Evolutionary conservation across 2,113 vertebrate species (phyloP), one percentile per base, ranked within the genome.

Genomic region (Gallinago paraguaiae): DNA sequence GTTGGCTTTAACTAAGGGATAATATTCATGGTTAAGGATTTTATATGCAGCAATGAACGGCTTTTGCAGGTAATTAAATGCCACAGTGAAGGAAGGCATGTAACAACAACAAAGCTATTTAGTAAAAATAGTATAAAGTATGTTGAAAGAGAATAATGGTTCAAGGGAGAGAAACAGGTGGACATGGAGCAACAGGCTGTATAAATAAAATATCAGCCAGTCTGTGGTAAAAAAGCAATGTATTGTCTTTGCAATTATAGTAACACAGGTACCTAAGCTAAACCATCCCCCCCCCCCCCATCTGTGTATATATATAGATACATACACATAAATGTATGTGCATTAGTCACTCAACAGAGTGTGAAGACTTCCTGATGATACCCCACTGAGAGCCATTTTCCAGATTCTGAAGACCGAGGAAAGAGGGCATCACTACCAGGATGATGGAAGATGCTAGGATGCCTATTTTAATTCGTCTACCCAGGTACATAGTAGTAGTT

Each of bases 11-110:
- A 59, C 85, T 88, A 85, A 91, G 51, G 25, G 17, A 59, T 78
- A 51, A 78, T 77, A 78, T 50, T 68, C 4, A 41, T 27, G 28
- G 25, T 31, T 88, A 43, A 91, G n/a, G 33, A 81, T 81, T 91
- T 54, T 81, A 43, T 51, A 72, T 37, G 19, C 23, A 81, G 45
- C 6, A 93, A 88, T 81, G 78, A 92, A 90, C 69, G 23, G 10
- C 35, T 78, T 96, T 93, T 92, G 25, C 25, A 71, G 56, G 54
- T 89, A 92, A 67, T 88, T 82, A 85, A 95, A 80, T 75, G 45
- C 30, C 35, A 82, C 9, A 53, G 30, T 82, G 63, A 93, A 93
- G 33, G 16, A 1, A 78, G 12, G 9, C 30, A 57, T 85, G 75
- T 57, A 14, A 61, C 82, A 87, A 71, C 23, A 80, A 7, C 12